Base-by-base conservation (phyloP, 2,888 invertebrate species). In the Branchinecta sandiegonensis region DNA sequence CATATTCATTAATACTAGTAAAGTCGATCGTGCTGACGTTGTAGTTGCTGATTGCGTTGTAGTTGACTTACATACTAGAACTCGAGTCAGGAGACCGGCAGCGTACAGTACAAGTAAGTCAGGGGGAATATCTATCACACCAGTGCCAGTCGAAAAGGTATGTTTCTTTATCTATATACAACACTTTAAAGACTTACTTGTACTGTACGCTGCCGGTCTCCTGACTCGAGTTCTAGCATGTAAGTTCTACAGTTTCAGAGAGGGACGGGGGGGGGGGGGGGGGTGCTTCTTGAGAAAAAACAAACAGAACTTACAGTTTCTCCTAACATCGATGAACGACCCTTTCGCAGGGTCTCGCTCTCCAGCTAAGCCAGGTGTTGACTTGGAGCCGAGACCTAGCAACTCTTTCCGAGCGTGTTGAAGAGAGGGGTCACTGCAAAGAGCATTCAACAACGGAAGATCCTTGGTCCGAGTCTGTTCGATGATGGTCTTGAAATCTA, bases 381-480 rank as follows among this genome's bases (percentile, higher is more conserved):
- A 56, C 23, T 56, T 56, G 9, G 63, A 56, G 8, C 14, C 11
- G 9, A 56, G 63, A 10, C 63, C 63, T 9, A 56, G 63, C 9
- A 56, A 10, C 14, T 56, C 63, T 56, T 56, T 56, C 63, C 63
- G n/a, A 56, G 63, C 14, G 63, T 17, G 23, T 56, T 56, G 63
- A 8, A 94, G 82, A 70, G 91, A 89, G 70, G 89, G 85, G 79
- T 94, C 94, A 77, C 94, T 94, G 81, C 93, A 94, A 73, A 94
- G 82, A 13, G 94, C 94, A 70, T 92, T 89, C 76, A 94, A 93
- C 71, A 95, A 81, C 23, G 94, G 94, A 78, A 94, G 81, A 79
- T 93, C 92, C 75, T 93, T 82, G 77, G 91, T 89, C 77, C 88
- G 88, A 79, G 90, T 91, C 80, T 91, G 90, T 79, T 91, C 91